Evolutionary conservation across 2,113 vertebrate genomes (phyloP).

Genomic region (Notarius quadriscutis): DNA sequence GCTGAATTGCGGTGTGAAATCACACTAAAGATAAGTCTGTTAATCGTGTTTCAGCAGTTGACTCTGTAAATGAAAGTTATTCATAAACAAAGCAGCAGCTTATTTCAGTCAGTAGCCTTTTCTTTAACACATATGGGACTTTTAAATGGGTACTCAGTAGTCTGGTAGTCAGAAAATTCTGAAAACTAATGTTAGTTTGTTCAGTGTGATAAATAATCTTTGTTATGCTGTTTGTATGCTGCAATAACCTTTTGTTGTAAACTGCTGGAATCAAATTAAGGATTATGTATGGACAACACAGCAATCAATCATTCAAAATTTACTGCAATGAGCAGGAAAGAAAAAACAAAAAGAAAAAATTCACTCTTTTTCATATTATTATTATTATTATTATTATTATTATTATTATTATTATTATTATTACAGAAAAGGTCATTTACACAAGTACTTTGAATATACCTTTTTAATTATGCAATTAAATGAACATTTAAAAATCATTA

Average conservation of each 20-base stretch:
- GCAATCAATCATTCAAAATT: slow-evolving; percentile 10
- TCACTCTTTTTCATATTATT: neutral
- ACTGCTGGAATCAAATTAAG: slow-evolving; percentile 5
- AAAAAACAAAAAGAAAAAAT: neutral
- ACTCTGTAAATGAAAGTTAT: neutral
- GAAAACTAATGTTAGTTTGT: neutral
- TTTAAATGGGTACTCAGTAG: neutral
- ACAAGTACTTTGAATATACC: neutral
- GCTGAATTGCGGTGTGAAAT: slow-evolving; percentile 2
- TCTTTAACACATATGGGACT: neutral
- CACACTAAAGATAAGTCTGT: neutral
- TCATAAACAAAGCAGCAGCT: neutral
- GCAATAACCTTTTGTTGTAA: slow-evolving; percentile 9
- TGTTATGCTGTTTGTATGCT: neutral
- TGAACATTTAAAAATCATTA: too few species aligned
- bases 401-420: neutral
- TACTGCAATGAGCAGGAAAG: slow-evolving; percentile 4
- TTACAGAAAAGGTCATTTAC: neutral
- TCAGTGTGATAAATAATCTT: neutral
- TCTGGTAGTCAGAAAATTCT: neutral
- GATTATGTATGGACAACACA: neutral
- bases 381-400: neutral
- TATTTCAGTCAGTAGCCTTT: neutral
- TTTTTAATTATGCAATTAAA: neutral
- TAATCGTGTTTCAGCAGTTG: neutral